Evolutionary conservation across 2,888 invertebrate genomes (phyloP).

Genomic region (Anthophora plumipes): DNA sequence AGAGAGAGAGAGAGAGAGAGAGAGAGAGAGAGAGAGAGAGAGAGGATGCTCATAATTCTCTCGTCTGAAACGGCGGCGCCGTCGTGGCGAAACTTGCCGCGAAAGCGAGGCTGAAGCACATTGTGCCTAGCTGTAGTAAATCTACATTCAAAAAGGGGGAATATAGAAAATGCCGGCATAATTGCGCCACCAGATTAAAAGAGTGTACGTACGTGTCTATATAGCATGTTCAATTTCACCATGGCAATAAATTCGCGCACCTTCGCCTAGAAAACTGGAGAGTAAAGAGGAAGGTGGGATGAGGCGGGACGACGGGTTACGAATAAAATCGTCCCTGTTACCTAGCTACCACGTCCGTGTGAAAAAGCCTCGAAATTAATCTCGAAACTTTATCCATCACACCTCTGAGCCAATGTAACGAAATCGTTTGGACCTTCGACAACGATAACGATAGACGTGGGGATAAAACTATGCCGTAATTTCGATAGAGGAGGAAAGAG

Average conservation of each 20-base stretch:
- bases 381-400: constrained; percentile 35
- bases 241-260: constrained; percentile 56
- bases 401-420: background rate
- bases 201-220: constrained; percentile 46
- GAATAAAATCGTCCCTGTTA: constrained; percentile 47
- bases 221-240: constrained; percentile 58
- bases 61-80: constrained; percentile 43
- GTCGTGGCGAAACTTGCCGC: constrained; percentile 41
- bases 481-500: too few relatives aligned
- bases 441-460: background rate
- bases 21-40: constrained; percentile 11
- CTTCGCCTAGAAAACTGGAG: background rate
- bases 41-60: constrained; percentile 65
- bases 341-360: background rate
- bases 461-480: background rate
- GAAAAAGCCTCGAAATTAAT: constrained; percentile 48
- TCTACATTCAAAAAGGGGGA: constrained; percentile 64
- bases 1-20: constrained; percentile 4
- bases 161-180: constrained; percentile 67
- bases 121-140: constrained; percentile 62
- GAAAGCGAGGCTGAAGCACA: constrained; percentile 57
- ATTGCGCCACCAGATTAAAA: constrained; percentile 66
- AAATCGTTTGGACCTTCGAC: constrained; percentile 11
- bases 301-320: background rate
- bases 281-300: background rate